Percentiles rank a stretch among this genome's conserved stretches.
Conservation (phyloP, 2,888 invertebrate species). For the Amiota communis region DNA sequence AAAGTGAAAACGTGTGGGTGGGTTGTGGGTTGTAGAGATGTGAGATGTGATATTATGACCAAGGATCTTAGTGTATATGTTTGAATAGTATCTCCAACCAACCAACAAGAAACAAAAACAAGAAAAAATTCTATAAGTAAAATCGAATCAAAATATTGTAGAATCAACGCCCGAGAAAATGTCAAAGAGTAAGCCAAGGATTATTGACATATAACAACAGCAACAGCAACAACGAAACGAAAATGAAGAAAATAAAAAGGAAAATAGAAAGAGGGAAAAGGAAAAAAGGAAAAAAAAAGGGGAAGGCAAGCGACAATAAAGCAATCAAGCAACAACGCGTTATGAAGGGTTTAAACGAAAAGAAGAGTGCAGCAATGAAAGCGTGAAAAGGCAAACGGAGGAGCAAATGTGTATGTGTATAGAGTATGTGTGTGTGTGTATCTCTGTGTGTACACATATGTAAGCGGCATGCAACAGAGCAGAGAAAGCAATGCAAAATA, state of each 20-base stretch:
- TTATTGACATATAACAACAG: slow-evolving; percentile 6
- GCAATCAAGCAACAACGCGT: slow-evolving; percentile 4
- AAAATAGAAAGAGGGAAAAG: not conserved
- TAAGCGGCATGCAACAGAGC: not conserved
- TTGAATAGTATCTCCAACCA: not conserved
- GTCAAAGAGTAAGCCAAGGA: too few relatives aligned
- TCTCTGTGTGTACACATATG: not conserved
- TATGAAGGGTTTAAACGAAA: not conserved
- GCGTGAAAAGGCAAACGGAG: not conserved
- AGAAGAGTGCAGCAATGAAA: not conserved
- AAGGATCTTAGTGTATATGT: too few relatives aligned
- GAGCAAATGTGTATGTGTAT: not conserved
- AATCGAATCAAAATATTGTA: not conserved
- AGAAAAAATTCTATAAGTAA: slow-evolving; percentile 5
- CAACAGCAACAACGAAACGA: not conserved
- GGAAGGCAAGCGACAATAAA: slow-evolving; percentile 1
- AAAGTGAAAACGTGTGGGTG: too few relatives aligned
- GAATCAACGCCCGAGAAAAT: not conserved
- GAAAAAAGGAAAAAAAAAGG: not conserved
- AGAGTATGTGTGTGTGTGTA: not conserved
- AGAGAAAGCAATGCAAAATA: not conserved
- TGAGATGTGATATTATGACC: too few relatives aligned
- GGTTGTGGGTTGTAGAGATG: too few relatives aligned
- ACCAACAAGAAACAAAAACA: slow-evolving; percentile 1
- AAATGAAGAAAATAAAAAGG: not conserved